Percentiles rank a stretch among this genome's conserved stretches.
Evolutionary conservation across 2,888 invertebrate genomes (phyloP).

Genomic region (Drosophila paramelanica): DNA sequence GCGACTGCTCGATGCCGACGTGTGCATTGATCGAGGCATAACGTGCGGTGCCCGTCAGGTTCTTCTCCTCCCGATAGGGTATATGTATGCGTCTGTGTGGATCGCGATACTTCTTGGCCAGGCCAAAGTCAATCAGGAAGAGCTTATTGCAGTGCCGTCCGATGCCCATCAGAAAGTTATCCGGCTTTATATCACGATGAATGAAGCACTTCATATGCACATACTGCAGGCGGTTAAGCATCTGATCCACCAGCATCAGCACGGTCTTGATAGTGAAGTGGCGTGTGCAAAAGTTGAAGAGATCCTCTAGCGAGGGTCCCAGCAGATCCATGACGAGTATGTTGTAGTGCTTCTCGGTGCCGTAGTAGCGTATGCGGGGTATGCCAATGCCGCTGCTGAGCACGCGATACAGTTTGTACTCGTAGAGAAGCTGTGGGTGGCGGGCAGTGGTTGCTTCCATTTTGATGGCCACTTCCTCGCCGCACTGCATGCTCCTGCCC

Average conservation of each 20-base stretch:
- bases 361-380: slow-evolving; percentile 98
- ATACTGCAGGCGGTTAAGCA: slow-evolving; percentile 98
- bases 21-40: slow-evolving; percentile 99
- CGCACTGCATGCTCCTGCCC: slow-evolving; percentile 95
- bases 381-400: slow-evolving; percentile 98
- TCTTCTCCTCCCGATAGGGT: slow-evolving; percentile 98
- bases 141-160: slow-evolving; percentile 99
- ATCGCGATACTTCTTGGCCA: slow-evolving; percentile 99
- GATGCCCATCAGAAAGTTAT: slow-evolving; percentile 99
- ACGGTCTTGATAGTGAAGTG: slow-evolving; percentile 99
- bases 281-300: slow-evolving; percentile 99
- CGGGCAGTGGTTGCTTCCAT: slow-evolving; percentile 98
- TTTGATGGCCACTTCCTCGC: slow-evolving; percentile 99
- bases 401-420: slow-evolving; percentile 99
- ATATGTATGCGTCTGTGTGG: slow-evolving; percentile 96
- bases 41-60: slow-evolving; percentile 96
- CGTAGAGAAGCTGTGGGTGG: slow-evolving; percentile 99
- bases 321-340: slow-evolving; percentile 99
- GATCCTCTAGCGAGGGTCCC: slow-evolving; percentile 98
- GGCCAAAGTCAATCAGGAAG: slow-evolving; percentile 99
- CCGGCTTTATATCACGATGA: slow-evolving; percentile 99
- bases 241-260: slow-evolving; percentile 97
- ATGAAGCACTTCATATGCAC: slow-evolving; percentile 99
- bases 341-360: slow-evolving; percentile 98
- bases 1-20: slow-evolving; percentile 98